Percentiles rank a stretch among this genome's conserved stretches.
Conservation (phyloP, 2,888 invertebrate genomes). For the Heliconius charithonia region DNA sequence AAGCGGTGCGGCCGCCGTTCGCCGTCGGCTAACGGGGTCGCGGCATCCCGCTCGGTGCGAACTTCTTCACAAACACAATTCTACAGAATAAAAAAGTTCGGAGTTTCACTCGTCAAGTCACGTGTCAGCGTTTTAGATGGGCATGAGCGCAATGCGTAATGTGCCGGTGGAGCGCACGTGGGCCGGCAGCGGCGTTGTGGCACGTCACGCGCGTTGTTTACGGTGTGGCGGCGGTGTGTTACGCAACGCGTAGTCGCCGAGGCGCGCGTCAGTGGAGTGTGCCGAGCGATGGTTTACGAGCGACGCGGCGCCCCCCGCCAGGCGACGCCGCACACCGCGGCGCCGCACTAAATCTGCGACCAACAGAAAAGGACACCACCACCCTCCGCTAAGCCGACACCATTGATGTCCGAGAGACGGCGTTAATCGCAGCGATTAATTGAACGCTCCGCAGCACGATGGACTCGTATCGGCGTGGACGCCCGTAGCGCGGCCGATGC, state of each 20-base stretch:
- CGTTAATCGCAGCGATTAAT: conserved; percentile 81
- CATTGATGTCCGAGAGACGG: conserved; percentile 78
- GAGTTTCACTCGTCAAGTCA: conserved; percentile 78
- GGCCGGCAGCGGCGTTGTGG: conserved; percentile 61
- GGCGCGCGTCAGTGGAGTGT: conserved; percentile 83
- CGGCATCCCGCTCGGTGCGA: conserved; percentile 75
- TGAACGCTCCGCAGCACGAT: conserved; percentile 76
- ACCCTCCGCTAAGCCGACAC: conserved; percentile 78
- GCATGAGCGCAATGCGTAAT: conserved; percentile 81
- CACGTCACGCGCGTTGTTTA: conserved; percentile 79
- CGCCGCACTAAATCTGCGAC: conserved; percentile 83
- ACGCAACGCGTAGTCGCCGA: conserved; percentile 83
- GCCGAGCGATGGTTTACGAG: conserved; percentile 83
- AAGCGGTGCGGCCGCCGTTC: conserved; percentile 76
- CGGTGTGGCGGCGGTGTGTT: conserved; percentile 78
- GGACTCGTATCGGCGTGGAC: conserved; percentile 75
- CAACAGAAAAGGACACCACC: conserved; percentile 79
- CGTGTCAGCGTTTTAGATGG: conserved; percentile 80
- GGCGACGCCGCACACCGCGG: conserved; percentile 81
- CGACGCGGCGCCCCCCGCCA: conserved; percentile 74
- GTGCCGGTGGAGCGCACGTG: conserved; percentile 72
- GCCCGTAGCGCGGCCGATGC: conserved; percentile 74
- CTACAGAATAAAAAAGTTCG: conserved; percentile 64
- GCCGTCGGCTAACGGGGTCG: conserved; percentile 77
- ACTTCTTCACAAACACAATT: conserved; percentile 81